Percentiles rank a stretch among this genome's conserved stretches.
Evolutionary conservation across 2,888 invertebrate species (phyloP).

Genomic region (Drosophila robusta): DNA sequence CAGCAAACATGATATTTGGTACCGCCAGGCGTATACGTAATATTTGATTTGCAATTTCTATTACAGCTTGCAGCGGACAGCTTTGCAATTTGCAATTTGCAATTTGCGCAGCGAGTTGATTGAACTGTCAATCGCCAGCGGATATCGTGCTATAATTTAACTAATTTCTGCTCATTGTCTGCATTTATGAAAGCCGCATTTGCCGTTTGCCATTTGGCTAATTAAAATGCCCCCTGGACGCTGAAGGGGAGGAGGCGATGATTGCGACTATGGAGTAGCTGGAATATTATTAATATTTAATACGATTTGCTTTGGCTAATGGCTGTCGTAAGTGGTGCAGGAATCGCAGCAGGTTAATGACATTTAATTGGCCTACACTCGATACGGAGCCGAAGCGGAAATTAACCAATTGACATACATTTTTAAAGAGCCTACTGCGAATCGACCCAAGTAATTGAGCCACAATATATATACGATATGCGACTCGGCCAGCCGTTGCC

Average conservation of each 20-base stretch:
- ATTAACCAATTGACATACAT: constrained; percentile 81
- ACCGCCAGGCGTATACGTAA: constrained; percentile 66
- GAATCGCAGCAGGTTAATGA: constrained; percentile 66
- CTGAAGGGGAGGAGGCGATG: neutral
- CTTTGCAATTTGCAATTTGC: constrained; percentile 49
- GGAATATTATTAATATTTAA: constrained; percentile 67
- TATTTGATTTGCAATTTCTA: constrained; percentile 73
- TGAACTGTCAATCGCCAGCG: constrained; percentile 71
- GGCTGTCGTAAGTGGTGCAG: constrained; percentile 44
- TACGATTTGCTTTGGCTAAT: constrained; percentile 49
- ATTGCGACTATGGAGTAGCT: constrained; percentile 17
- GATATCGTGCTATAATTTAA: constrained; percentile 60
- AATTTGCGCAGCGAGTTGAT: constrained; percentile 61
- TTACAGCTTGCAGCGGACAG: constrained; percentile 24
- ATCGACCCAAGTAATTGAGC: constrained; percentile 37
- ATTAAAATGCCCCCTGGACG: constrained; percentile 62
- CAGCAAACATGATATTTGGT: constrained; percentile 43
- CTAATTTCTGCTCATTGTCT: constrained; percentile 62
- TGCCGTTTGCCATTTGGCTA: constrained; percentile 61
- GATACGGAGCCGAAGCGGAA: constrained; percentile 48
- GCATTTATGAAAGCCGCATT: constrained; percentile 64
- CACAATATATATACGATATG: constrained; percentile 45
- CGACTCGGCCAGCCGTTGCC: constrained; percentile 7
- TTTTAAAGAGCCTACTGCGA: constrained; percentile 66
- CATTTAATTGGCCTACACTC: constrained; percentile 69